Evolutionary conservation across 2,888 invertebrate genomes (phyloP), one percentile per base, ranked within the genome.

Genomic region (Oasisia sp.): DNA sequence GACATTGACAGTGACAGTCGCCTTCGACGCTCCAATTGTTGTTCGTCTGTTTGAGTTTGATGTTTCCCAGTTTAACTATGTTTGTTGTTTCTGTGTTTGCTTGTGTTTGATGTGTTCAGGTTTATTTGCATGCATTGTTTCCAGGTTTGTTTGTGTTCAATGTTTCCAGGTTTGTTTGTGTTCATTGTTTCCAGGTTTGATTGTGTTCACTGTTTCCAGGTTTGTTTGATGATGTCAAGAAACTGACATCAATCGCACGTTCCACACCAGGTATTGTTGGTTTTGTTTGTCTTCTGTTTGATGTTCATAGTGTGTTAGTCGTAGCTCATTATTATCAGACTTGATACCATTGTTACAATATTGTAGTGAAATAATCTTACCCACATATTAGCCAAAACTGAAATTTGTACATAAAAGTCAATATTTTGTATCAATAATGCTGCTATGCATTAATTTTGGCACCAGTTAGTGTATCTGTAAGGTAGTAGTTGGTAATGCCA

Each of bases 141-240:
- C 45, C 58, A 58, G 8, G 58, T 58, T 19, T 9, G 58, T 58
- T 58, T 58, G 4, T 58, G 58, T 58, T 58, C 58, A 0, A 1
- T 58, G 27, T 58, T 94, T 94, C 97, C 99, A 96, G 97, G 98
- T 91, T 97, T 99, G 0, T 97, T 99, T 94, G 97, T 98, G 74
- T 97, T 50, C 89, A 7, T 8, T 89, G 19, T 92, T 12, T 38
- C 58, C 32, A 58, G 32, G 44, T 91, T 7, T 91, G 32, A 44
- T 92, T 14, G 89, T 58, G 50, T 92, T 74, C 91, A 89, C n/a
- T 91, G 19, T 90, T 89, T 74, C 14, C 89, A 93, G 93, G 92
- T 92, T 44, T 93, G 32, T 92, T 93, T 91, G 92, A 92, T 44
- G 44, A 98, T 95, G 97, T 98, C 0, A 97, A 97, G 0, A 97